These are phyloP conservation scores for Takifugu bimaculatus DNA, from an alignment of 2,113 vertebrate genomes.

Conservation along the genomic window DNA sequence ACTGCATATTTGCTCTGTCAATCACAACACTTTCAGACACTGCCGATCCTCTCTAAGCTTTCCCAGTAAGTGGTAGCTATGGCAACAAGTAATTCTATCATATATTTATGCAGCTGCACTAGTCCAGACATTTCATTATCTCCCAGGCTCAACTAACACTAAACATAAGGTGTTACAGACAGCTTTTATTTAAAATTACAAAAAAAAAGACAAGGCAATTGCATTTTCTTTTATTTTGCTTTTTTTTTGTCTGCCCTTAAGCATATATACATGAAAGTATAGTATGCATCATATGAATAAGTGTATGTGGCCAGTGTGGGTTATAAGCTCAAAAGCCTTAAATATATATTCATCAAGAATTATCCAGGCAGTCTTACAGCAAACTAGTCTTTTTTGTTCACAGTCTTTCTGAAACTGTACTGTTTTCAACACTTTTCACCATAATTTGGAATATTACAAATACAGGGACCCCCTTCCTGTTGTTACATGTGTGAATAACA, in stretches of 20 bases:
- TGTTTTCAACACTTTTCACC: no score
- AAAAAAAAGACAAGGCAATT: constrained; percentile 27
- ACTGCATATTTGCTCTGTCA: constrained; percentile 33
- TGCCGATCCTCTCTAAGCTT: constrained; percentile 42
- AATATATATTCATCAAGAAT: no score
- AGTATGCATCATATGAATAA: no score
- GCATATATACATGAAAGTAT: no score
- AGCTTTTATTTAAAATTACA: constrained; percentile 9
- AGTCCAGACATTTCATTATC: constrained; percentile 56
- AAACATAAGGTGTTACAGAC: not conserved
- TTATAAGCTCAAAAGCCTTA: not conserved
- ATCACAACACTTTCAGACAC: constrained; percentile 28
- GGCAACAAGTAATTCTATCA: constrained; percentile 68
- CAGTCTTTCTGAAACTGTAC: no score
- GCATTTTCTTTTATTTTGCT: constrained; percentile 7
- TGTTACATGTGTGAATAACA: no score
- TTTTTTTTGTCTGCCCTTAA: not conserved
- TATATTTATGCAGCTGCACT: constrained; percentile 52
- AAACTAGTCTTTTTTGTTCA: no score
- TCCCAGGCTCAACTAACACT: constrained; percentile 28
- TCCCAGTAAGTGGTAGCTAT: constrained; percentile 67
- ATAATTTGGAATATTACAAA: no score
- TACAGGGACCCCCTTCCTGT: no score
- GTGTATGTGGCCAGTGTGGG: constrained; percentile 5
- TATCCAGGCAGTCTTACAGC: no score